A percentile compares a stretch with the other conserved stretches of the same genome.
phyloP scores from a whole-genome alignment of 2,113 vertebrate genomes.

The Turnix velox region DNA sequence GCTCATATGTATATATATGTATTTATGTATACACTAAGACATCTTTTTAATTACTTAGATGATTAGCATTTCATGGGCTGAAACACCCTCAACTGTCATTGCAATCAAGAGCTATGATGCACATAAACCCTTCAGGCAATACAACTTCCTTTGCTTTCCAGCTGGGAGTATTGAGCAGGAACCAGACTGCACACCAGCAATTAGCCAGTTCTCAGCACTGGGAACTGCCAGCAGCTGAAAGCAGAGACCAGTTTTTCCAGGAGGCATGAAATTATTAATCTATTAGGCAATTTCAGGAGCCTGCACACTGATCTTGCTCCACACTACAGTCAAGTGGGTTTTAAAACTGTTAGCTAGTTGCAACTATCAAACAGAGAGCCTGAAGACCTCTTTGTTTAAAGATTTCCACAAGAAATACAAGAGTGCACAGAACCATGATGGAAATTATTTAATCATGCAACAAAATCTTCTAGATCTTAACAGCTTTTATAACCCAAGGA shows the following conservation, averaged over 20 bases:
- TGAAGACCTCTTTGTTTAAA: background rate
- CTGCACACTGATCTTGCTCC: background rate
- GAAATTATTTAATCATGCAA: background rate
- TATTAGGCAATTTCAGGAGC: background rate
- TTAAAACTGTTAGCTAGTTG: background rate
- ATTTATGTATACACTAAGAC: background rate
- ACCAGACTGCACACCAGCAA: accelerated
- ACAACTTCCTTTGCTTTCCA: background rate
- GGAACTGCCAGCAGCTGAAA: background rate
- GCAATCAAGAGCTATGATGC: background rate
- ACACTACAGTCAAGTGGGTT: background rate
- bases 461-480: background rate
- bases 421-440: background rate
- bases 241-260: background rate
- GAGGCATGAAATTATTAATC: background rate
- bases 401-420: background rate
- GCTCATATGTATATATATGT: accelerated
- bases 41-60: background rate
- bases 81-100: background rate
- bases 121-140: background rate
- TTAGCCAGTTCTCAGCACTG: background rate
- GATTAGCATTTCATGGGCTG: background rate
- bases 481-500: background rate
- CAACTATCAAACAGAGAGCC: background rate
- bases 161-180: background rate